Base-by-base conservation (phyloP, 2,113 vertebrate genomes). In the Alligator mississippiensis region DNA sequence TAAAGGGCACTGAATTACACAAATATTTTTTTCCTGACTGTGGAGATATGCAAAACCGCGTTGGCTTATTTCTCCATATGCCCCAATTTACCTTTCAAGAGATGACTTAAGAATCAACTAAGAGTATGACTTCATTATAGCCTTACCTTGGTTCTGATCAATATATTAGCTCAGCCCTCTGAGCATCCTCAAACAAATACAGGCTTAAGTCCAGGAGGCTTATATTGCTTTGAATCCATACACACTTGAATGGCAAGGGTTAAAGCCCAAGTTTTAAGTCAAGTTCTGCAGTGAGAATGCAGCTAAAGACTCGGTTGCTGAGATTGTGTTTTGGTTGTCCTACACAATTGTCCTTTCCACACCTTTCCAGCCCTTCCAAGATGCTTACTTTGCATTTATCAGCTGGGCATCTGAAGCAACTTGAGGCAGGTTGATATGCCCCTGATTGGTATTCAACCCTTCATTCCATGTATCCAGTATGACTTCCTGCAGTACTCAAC, bases 291-390 rank as follows among this genome's bases (percentile, higher is more conserved):
- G 75, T 2, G 0, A 94, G 88, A 60, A 83, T 80, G 76, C 0
- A 1, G 60, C 85, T 93, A 77, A 82, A 82, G 3, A 9, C 6
- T 90, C 80, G 94, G 90, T 9, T 92, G 90, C 93, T 91, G 87
- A 95, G 64, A 85, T 75, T 76, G 82, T 85, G 77, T 74, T 94
- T 92, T 88, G 64, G 59, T 94, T 93, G 70, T 87, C 85, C 93
- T 82, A 82, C 85, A 96, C 63, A 95, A 82, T 80, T 92, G 77
- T 89, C 85, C 77, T 90, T 34, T 21, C 47, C 47, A 86, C 21
- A 55, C 89, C 34, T 38, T 7, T 64, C 80, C 62, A 25, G 6
- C 54, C 47, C 55, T 64, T 38, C 79, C 89, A 89, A 80, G 85
- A 80, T 47, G 59, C 89, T 19, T 2, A 3, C 38, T 91, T 90